Conservation (phyloP, 1,140 invertebrate genomes). For the Solenopsis fugax region DNA sequence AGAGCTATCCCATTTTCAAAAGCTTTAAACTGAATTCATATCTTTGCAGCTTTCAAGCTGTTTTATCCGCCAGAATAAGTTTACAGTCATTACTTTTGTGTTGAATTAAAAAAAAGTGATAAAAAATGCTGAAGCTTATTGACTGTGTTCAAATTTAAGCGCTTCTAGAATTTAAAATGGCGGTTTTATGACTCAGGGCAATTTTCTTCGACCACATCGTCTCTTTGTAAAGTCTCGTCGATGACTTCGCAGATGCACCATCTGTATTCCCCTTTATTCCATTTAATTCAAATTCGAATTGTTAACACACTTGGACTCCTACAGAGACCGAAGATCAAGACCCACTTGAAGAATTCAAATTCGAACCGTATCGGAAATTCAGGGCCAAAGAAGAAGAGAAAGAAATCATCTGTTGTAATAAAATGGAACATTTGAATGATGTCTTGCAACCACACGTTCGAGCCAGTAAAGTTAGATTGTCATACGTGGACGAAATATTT, state of each 20-base stretch:
- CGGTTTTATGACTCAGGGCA: neutral
- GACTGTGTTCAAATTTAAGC: neutral
- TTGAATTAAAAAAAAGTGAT: neutral
- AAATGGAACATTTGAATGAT: slow-evolving; percentile 48
- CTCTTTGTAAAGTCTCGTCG: neutral
- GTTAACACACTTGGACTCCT: too few relatives aligned
- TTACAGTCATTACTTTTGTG: too few relatives aligned
- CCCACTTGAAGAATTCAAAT: too few relatives aligned
- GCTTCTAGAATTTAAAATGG: neutral
- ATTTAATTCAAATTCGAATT: slow-evolving; percentile 7
- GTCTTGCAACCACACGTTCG: slow-evolving; percentile 12
- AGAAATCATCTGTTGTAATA: neutral
- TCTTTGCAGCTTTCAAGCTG: too few relatives aligned
- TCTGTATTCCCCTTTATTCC: neutral
- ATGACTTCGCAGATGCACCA: neutral
- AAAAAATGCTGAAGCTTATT: neutral
- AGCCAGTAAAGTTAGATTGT: slow-evolving; percentile 45
- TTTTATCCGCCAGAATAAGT: too few relatives aligned
- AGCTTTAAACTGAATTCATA: too few relatives aligned
- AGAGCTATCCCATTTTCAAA: too few relatives aligned
- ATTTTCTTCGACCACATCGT: neutral
- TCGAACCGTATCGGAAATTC: neutral
- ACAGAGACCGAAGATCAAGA: too few relatives aligned
- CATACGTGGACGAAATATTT: slow-evolving; percentile 57
- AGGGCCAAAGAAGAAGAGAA: neutral